Conservation (phyloP, 2,113 vertebrate species). For the Grantiella picta region DNA sequence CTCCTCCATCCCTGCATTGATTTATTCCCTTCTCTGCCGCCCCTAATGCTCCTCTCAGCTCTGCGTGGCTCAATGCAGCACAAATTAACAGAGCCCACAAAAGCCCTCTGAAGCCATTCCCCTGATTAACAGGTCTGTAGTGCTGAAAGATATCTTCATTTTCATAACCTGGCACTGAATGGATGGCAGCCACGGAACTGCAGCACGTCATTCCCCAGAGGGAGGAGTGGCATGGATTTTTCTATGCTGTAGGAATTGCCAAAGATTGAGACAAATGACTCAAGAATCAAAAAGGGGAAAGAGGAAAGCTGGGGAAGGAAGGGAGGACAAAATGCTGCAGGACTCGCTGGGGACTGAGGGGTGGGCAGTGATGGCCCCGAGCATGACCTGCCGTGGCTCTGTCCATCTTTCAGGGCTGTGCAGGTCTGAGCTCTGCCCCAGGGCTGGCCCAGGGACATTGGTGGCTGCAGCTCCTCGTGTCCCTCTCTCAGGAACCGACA, state of each 20-base stretch:
- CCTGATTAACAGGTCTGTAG: slow-evolving; percentile 57
- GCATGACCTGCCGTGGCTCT: rapidly evolving
- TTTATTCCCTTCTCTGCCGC: slow-evolving; percentile 27
- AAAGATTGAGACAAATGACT: slow-evolving; percentile 3
- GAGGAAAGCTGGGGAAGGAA: background rate
- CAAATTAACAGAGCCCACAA: slow-evolving; percentile 58
- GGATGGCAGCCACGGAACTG: slow-evolving; percentile 15
- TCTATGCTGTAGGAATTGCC: background rate
- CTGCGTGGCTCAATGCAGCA: slow-evolving; percentile 21
- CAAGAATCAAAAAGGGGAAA: background rate
- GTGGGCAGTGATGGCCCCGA: background rate
- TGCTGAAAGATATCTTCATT: slow-evolving; percentile 59
- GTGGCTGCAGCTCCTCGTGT: background rate
- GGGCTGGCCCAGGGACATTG: background rate
- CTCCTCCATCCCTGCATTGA: slow-evolving; percentile 30
- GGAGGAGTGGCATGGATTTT: slow-evolving; percentile 23
- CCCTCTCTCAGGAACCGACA: background rate
- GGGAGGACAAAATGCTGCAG: background rate
- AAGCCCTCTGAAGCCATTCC: slow-evolving; percentile 53
- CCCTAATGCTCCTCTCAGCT: slow-evolving; percentile 43
- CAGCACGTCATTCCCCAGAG: slow-evolving; percentile 1
- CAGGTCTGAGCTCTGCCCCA: background rate
- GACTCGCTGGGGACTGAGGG: background rate
- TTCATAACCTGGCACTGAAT: slow-evolving; percentile 58
- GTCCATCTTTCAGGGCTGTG: background rate